These are phyloP conservation scores for Boloria euphrosyne DNA, from an alignment of 2,888 invertebrate species.

Conservation along the genomic window DNA sequence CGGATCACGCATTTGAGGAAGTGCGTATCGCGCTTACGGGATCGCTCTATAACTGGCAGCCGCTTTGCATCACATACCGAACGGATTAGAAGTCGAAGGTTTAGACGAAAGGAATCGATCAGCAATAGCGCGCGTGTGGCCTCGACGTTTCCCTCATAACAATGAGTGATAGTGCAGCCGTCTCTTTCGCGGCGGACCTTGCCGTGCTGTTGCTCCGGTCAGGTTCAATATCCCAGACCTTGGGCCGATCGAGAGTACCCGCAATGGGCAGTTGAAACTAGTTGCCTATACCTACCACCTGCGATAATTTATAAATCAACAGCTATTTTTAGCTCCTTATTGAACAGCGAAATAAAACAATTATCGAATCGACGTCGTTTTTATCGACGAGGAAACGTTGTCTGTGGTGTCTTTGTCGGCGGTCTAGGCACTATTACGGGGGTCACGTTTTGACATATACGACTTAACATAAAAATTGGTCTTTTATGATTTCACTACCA, in stretches of 20 bases:
- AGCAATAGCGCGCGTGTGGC: conserved; percentile 66
- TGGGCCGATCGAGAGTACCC: conserved; percentile 71
- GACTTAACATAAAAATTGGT: conserved; percentile 65
- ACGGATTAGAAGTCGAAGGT: conserved; percentile 63
- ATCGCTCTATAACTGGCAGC: conserved; percentile 55
- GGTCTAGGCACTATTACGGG: conserved; percentile 49
- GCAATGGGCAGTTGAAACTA: conserved; percentile 68
- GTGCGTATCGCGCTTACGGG: conserved; percentile 64
- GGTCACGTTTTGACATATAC: conserved; percentile 71
- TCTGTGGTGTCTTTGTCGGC: conserved; percentile 52
- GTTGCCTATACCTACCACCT: conserved; percentile 69
- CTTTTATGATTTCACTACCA: conserved; percentile 76
- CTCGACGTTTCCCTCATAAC: conserved; percentile 77
- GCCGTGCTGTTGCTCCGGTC: conserved; percentile 73
- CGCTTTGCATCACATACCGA: conserved; percentile 69
- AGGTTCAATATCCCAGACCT: conserved; percentile 82
- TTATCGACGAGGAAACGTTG: neutral
- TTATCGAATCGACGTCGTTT: conserved; percentile 27
- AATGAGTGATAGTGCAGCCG: conserved; percentile 78
- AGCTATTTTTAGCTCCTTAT: conserved; percentile 64
- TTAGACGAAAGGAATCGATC: conserved; percentile 62
- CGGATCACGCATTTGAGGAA: conserved; percentile 65
- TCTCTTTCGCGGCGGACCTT: conserved; percentile 74
- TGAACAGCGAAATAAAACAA: conserved; percentile 51
- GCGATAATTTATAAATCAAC: conserved; percentile 65